Evolutionary conservation across 2,113 vertebrate genomes (phyloP), one percentile per base, ranked within the genome.

Genomic region (Pavo muticus): DNA sequence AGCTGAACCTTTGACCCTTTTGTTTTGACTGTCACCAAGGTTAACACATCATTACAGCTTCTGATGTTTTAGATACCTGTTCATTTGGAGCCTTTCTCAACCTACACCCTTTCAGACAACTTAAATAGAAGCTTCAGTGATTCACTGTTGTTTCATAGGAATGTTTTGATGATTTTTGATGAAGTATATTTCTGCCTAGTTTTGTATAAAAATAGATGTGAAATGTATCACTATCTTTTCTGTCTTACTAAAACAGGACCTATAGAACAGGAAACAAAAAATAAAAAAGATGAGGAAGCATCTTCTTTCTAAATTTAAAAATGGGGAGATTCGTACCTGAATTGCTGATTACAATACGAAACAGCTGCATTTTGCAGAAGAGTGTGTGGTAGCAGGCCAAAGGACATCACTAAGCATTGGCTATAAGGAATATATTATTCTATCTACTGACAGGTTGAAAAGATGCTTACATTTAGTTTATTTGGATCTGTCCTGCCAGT

Each of bases 1-100:
- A 69, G 59, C 40, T 96, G 95, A 95, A 96, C 95, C 94, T 65
- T 24, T 75, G 72, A 84, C 91, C 61, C 40, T 57, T 80, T 35
- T 63, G 23, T 91, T 89, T 91, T 92, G 93, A 42, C 91, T 92
- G 75, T 95, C 91, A 88, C 76, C 70, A 65, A 50, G 88, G 90
- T 87, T 94, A 95, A 75, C 88, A 90, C 80, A 81, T 96, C 67
- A 59, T 91, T 93, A 87, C 61, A 87, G 67, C 65, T 42, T 65
- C 30, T 32, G 65, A 57, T 69, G 27, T 59, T 85, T 2, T 0
- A 35, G 60, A 50, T 77, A 84, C 76, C 79, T 90, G 80, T 84
- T 71, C 79, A 25, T 81, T 57, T 80, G 44, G 30, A 77, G 47
- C 69, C 23, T 85, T 73, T 86, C 23, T 52, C 76, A 77, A 12